A percentile compares a stretch with the other conserved stretches of the same genome.
Evolutionary conservation across 2,797 vertebrate genomes (phyloP).

Genomic region (Lagothrix lagotricha): DNA sequence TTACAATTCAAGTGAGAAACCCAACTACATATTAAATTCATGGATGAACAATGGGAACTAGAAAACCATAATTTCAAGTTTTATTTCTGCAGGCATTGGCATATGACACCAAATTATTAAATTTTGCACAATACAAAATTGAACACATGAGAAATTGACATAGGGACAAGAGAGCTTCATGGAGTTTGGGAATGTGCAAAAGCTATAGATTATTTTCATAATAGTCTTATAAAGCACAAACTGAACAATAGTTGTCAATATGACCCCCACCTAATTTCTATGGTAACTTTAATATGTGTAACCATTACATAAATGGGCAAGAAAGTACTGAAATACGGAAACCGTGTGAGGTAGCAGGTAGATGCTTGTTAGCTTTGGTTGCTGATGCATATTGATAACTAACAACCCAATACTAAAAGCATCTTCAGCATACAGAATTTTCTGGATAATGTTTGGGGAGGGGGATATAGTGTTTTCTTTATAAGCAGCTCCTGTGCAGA

Average conservation of each 20-base stretch:
- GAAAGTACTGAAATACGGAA: neutral
- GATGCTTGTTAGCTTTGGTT: neutral
- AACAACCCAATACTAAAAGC: neutral
- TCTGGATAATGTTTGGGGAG: neutral
- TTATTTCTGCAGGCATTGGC: slow-evolving; percentile 62
- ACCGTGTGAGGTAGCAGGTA: neutral
- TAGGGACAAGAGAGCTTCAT: slow-evolving; percentile 13
- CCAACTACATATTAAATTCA: slow-evolving; percentile 69
- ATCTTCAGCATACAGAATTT: neutral
- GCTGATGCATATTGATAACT: neutral
- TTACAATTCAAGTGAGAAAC: slow-evolving; percentile 66
- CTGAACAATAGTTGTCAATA: slow-evolving; percentile 29
- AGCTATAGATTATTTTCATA: slow-evolving; percentile 5
- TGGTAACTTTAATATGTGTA: slow-evolving; percentile 9
- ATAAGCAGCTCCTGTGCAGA: neutral
- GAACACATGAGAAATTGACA: slow-evolving; percentile 47
- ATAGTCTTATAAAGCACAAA: neutral
- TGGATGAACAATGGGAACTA: slow-evolving; percentile 56
- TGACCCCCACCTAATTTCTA: neutral
- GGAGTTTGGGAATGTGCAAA: slow-evolving; percentile 8
- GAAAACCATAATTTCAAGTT: slow-evolving; percentile 70
- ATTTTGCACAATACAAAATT: slow-evolving; percentile 59
- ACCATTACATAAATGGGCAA: neutral
- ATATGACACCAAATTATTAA: slow-evolving; percentile 64
- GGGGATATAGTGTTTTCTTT: neutral